Base-by-base conservation (phyloP, 2,888 invertebrate genomes). In the Cheilosia vulpina region DNA sequence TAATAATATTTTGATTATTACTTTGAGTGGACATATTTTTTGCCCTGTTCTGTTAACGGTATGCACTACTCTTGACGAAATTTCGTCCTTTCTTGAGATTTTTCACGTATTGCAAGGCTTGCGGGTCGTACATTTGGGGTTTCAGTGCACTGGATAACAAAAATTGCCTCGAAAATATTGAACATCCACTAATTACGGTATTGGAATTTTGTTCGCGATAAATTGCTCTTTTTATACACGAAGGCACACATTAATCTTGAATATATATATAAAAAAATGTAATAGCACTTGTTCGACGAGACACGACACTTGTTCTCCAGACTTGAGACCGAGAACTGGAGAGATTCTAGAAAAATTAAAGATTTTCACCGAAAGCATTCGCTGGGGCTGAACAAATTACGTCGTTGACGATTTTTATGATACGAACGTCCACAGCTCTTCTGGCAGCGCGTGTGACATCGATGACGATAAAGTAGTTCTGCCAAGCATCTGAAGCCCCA, bases 241-340 rank as follows among this genome's bases (percentile, higher is more conserved):
- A 50, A 38, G 19, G 11, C 38, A 50, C 17, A 34, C 47, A 66
- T 27, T 43, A 45, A 27, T 47, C 21, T 9, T 15, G 1, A 45
- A 4, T 34, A 27, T n/a, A 6, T 21, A 31, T 21, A 21, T 21
- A 21, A 50, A 34, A 50, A 31, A 9, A 63, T 21, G 4, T 9
- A 34, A 65, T 17, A 21, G 38, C 50, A 62, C 41, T 47, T 34
- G 31, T 15, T 15, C 11, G 31, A 63, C 34, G 47, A 55, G 34
- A 47, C 53, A 69, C 47, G 21, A 62, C 77, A 83, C 82, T 82
- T 79, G 84, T 75, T 75, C 47, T 71, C 75, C 71, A 75, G 73
- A 27, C 27, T 41, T n/a, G 13, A 31, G 13, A 27, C 19, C 21
- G 21, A 24, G 21, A 19, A 24, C 19, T 73, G 66, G 34, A 53